phyloP scores from a whole-genome alignment of 2,113 vertebrate genomes.

The Osmerus mordax region DNA sequence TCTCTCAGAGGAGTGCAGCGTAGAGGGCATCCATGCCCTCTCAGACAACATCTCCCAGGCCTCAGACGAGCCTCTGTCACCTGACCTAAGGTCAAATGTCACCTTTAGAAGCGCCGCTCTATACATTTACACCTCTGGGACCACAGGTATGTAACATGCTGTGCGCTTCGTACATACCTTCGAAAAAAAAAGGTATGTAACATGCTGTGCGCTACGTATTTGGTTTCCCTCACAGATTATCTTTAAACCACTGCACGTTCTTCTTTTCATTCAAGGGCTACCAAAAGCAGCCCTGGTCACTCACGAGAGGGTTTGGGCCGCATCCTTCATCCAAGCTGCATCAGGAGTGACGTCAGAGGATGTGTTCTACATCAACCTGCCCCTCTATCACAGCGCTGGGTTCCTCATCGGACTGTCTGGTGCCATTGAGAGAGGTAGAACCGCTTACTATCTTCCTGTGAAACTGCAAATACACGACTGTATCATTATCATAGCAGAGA shows the following conservation, averaged over 20 bases:
- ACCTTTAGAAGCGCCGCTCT: constrained; percentile 61
- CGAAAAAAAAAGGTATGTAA: constrained; percentile 43
- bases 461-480: neutral
- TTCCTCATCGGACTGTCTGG: constrained; percentile 79
- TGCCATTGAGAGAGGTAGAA: constrained; percentile 78
- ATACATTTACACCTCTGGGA: constrained; percentile 83
- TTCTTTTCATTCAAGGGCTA: constrained; percentile 65
- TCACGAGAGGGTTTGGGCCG: constrained; percentile 69
- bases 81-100: constrained; percentile 56
- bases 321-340: constrained; percentile 52
- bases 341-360: constrained; percentile 68
- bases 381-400: constrained; percentile 82
- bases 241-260: neutral
- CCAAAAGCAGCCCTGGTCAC: constrained; percentile 80
- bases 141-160: constrained; percentile 64
- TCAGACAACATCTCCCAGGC: constrained; percentile 58
- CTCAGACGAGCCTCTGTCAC: constrained; percentile 62
- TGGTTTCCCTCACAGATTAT: neutral
- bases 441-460: neutral
- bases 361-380: constrained; percentile 79
- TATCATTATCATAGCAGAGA: too few species aligned
- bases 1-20: constrained; percentile 60
- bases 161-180: too few species aligned
- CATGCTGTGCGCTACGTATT: too few species aligned
- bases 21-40: constrained; percentile 64